Base-by-base conservation (phyloP, 2,113 vertebrate species). In the Thymallus thymallus region DNA sequence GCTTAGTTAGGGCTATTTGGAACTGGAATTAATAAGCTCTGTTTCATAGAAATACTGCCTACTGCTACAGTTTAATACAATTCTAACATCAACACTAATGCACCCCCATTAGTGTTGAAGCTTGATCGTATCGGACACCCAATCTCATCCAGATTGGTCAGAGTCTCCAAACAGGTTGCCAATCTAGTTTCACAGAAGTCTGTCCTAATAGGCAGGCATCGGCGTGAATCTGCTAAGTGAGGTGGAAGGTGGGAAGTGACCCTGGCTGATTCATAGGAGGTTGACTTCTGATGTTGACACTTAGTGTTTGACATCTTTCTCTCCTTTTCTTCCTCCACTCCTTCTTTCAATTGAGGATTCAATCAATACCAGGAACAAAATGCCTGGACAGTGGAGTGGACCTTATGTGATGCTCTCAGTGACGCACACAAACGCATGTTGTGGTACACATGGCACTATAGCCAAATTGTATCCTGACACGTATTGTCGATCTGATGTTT, bases 1-100 rank as follows among this genome's bases (percentile, higher is more conserved):
- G 71, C 75, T 83, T 87, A 84, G 83, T 79, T 74, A 66, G 56
- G 82, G 81, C 81, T 85, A 83, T 87, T 88, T 88, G 84, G 69
- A 84, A 81, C 69, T 68, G 80, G 86, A 77, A 86, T 73, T 75
- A 73, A 30, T 76, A 80, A 76, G 68, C 76, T 81, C 83, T 79
- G 80, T 77, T 80, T 80, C 68, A 13, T 6, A 32, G 63, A 20
- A 20, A 29, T 20, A 32, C 14, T 20, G 26, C 70, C 67, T 72
- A 74, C 69, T 76, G 73, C 79, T 84, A 81, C 80, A 76, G 82
- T 80, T 86, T 85, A 81, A 76, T 79, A 83, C 88, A 88, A 85
- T 80, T 78, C 83, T 82, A 84, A 81, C 82, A 85, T 85, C 84
- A 85, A 89, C 83, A 76, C 84, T 78, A 85, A 80, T 76, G 79